Evolutionary conservation across 1,140 invertebrate genomes (phyloP), one percentile per base, ranked within the genome.

Genomic region (Drosophila tani): DNA sequence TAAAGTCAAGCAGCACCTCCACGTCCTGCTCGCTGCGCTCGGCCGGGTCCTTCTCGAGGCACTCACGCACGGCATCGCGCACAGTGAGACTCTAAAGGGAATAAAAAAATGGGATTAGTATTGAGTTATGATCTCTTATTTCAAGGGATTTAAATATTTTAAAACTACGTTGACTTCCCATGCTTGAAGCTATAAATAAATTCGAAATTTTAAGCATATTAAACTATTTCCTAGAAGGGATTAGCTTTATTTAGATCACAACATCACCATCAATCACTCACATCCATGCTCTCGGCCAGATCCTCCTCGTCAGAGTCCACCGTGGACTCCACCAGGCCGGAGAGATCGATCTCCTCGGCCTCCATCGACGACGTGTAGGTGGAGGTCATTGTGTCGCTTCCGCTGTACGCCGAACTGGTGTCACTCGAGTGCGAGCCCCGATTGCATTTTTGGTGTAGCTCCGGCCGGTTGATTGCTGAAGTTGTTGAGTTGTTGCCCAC

Each of bases 301-400:
- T 98, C 97, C 93, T 99, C 98, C 75, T 98, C 98, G 93, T 99
- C 98, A 47, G 97, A 98, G 93, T 99, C 99, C 1, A 99, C 98
- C 67, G 98, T 96, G 65, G 98, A 98, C 93, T 99, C 98, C 2
- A 98, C 96, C 50, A 99, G 95, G 38, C 98, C 98, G 27, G 97
- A 97, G 17, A 99, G 94, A 93, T 99, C 98, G 38, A 98, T 96
- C 92, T 98, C 98, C 82, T 98, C 97, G 47, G 96, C 96, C 93
- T 97, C 97, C 75, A 96, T 95, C 64, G 97, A 96, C 5, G 96
- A 96, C 79, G 96, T 96, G 92, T 97, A 97, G 55, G 97, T 96
- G 53, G 96, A 97, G 84, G 98, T 98, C 97, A 99, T 99, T 71
- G 98, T 98, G 94, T 99, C 98, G 56, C 97, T 98, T 35, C 98